Evolutionary conservation across 2,888 invertebrate species (phyloP), one percentile per base, ranked within the genome.

Genomic region (Drosophila pseudotalamancana): DNA sequence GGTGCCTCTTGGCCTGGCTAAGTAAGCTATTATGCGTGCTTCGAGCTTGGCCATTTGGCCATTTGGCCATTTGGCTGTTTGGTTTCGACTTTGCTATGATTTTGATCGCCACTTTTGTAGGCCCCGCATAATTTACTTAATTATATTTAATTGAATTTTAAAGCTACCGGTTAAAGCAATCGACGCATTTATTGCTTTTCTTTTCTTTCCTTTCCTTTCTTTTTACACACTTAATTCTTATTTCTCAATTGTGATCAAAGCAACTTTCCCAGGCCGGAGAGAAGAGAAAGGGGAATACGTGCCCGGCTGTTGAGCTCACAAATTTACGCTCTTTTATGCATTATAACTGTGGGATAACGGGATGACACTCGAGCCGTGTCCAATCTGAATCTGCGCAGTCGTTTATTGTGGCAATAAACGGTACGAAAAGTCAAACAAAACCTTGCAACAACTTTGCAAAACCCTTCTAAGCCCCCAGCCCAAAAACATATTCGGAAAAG

Each of bases 21-120:
- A 88, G 70, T 88, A 88, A 88, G 88, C 88, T 88, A 88, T 88
- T 88, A 88, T 85, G 81, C 78, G 73, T 77, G 82, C 64, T 83
- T 39, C 63, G 29, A 51, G 45, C 43, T 55, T 37, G 43, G 37
- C 59, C n/a, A n/a, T n/a, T 55, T 51, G 54, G 55, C 34, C 29
- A 31, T 31, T 14, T 21, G 45, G 39, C 50, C 8, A 5, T 23
- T 54, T 48, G 39, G 50, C 56, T n/a, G 29, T 16, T 57, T 50
- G 54, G 54, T 29, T 14, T 4, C 16, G 34, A 27, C 45, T 45
- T 73, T 73, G 66, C 63, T 72, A 65, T 71, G 71, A 77, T 71
- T 67, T 72, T 55, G 70, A 67, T 75, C 77, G 74, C 54, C 72
- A 63, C 51, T 77, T 75, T 76, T 68, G 76, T 71, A 50, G 59